phyloP scores from a whole-genome alignment of 2,888 invertebrate species.

The Agriotes lineatus region DNA sequence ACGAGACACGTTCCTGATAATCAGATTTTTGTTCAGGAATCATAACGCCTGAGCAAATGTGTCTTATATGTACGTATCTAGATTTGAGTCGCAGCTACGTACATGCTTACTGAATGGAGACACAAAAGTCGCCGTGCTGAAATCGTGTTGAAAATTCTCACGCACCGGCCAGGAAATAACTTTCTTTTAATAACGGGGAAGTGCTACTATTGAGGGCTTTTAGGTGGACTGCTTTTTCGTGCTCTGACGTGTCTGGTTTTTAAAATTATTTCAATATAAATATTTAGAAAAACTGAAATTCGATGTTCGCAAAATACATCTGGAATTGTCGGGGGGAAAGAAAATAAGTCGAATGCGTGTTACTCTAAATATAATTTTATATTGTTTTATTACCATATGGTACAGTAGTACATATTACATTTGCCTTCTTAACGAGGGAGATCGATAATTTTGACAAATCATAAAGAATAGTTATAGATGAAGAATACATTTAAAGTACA shows the following conservation, averaged over 20 bases:
- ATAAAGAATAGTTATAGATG: no score
- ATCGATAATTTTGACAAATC: no score
- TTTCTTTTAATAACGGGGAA: background rate
- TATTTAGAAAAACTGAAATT: no score
- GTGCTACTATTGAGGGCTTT: background rate
- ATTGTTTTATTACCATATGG: no score
- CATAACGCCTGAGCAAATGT: constrained; percentile 6
- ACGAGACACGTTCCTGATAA: constrained; percentile 2
- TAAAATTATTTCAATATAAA: no score
- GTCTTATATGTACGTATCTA: background rate
- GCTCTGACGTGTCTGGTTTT: background rate
- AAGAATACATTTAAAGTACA: no score
- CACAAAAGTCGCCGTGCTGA: background rate
- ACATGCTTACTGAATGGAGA: background rate
- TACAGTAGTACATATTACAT: no score
- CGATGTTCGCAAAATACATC: no score
- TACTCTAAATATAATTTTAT: no score
- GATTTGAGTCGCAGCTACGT: background rate
- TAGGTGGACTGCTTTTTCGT: background rate
- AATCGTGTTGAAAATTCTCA: background rate
- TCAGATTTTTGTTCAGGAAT: constrained; percentile 17
- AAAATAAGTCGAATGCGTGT: no score
- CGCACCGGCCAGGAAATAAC: background rate
- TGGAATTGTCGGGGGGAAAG: no score
- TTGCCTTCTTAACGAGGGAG: no score